phyloP scores from a whole-genome alignment of 2,888 invertebrate genomes.

The Cosmorhoe ocellata region DNA sequence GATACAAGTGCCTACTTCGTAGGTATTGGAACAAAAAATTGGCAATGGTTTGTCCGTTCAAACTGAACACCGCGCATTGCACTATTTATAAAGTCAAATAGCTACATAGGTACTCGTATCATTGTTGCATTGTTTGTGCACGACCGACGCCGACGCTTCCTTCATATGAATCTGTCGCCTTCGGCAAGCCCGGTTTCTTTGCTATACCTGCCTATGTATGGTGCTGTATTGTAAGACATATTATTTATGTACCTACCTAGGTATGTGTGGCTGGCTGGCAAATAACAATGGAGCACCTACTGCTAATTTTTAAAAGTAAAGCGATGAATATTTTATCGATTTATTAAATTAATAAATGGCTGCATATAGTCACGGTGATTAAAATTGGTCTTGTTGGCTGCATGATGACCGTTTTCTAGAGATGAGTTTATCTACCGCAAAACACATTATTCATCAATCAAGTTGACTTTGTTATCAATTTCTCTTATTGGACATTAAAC shows the following conservation, averaged over 20 bases:
- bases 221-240: slow-evolving; percentile 17
- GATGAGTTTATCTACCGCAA: too few species aligned
- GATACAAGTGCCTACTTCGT: too few species aligned
- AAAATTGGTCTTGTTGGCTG: too few species aligned
- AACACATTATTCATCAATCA: too few species aligned
- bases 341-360: background rate
- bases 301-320: slow-evolving; percentile 4
- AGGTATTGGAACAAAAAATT: too few species aligned
- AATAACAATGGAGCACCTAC: slow-evolving; percentile 23
- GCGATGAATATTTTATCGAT: background rate
- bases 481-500: too few species aligned
- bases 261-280: too few species aligned
- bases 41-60: slow-evolving; percentile 17
- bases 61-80: slow-evolving; percentile 41
- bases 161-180: slow-evolving; percentile 58
- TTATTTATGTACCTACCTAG: slow-evolving; percentile 6
- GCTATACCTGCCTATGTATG: slow-evolving; percentile 33
- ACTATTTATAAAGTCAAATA: slow-evolving; percentile 79
- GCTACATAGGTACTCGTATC: slow-evolving; percentile 59
- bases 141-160: slow-evolving; percentile 62
- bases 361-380: background rate
- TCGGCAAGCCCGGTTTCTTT: slow-evolving; percentile 56
- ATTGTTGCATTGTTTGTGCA: slow-evolving; percentile 75
- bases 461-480: too few species aligned
- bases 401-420: too few species aligned